A percentile compares a stretch with the other conserved stretches of the same genome.
These are phyloP conservation scores for Chrysaora quinquecirrha DNA, from an alignment of 30 jellyfish, hydroid and myxozoan genomes.

Conservation along the genomic window DNA sequence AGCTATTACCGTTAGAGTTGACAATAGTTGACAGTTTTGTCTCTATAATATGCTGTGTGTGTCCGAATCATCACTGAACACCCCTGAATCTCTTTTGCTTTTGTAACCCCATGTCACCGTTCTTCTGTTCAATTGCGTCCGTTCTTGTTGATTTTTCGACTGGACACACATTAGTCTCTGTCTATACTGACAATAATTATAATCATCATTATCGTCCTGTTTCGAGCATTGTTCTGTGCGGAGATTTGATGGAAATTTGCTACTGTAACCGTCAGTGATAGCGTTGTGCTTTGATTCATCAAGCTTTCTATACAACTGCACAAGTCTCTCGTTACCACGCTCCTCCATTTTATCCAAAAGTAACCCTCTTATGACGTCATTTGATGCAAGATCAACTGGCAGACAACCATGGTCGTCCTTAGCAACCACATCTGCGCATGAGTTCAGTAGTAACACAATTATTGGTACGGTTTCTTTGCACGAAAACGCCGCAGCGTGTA, in stretches of 20 bases:
- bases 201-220: too few species aligned
- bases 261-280: too few species aligned
- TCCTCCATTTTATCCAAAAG: slow-evolving; percentile 28
- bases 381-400: slow-evolving; percentile 58
- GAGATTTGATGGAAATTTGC: too few species aligned
- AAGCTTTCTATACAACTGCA: slow-evolving; percentile 34
- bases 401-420: slow-evolving; percentile 72
- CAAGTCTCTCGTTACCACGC: slow-evolving; percentile 43
- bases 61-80: slow-evolving; percentile 42
- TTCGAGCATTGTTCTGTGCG: too few species aligned
- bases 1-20: too few species aligned
- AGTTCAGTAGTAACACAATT: slow-evolving; percentile 31
- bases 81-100: slow-evolving; percentile 70
- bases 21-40: too few species aligned
- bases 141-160: neutral
- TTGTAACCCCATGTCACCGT: slow-evolving; percentile 18
- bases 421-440: slow-evolving; percentile 66
- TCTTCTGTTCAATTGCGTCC: slow-evolving; percentile 6
- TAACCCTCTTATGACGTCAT: slow-evolving; percentile 12
- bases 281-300: neutral
- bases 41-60: neutral
- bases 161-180: neutral
- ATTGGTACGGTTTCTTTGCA: slow-evolving; percentile 15
- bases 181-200: neutral
- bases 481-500: slow-evolving; percentile 66